A percentile compares a stretch with the other conserved stretches of the same genome.
Conservation (phyloP, 2,113 vertebrate genomes). For the Bufo gargarizans region DNA sequence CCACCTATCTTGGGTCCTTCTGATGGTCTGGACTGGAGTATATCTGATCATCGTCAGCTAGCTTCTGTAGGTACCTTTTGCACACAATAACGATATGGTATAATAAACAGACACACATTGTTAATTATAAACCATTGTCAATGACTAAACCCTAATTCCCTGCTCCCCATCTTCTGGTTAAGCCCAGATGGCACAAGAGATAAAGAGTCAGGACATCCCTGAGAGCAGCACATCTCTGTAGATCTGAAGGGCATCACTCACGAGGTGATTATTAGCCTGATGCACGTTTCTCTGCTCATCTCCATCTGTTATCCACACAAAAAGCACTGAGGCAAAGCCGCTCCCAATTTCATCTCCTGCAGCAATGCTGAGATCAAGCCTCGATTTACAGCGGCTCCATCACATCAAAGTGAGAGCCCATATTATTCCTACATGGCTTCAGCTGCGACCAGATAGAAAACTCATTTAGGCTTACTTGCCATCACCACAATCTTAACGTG, state of each 20-base stretch:
- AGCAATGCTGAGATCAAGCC: slow-evolving; percentile 33
- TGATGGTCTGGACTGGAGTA: too few relatives aligned
- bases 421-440: slow-evolving; percentile 37
- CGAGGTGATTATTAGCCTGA: slow-evolving; percentile 44
- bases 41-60: too few relatives aligned
- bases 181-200: slow-evolving; percentile 19
- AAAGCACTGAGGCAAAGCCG: slow-evolving; percentile 51
- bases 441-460: slow-evolving; percentile 11
- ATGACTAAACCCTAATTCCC: neutral
- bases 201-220: neutral
- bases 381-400: slow-evolving; percentile 34
- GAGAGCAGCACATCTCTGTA: neutral
- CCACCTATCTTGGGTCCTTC: too few relatives aligned
- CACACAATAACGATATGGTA: too few relatives aligned
- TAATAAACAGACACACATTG: too few relatives aligned
- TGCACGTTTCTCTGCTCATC: slow-evolving; percentile 47
- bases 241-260: slow-evolving; percentile 46
- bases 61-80: too few relatives aligned
- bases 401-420: slow-evolving; percentile 25
- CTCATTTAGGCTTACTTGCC: slow-evolving; percentile 8
- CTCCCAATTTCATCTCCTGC: slow-evolving; percentile 47
- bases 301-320: slow-evolving; percentile 55
- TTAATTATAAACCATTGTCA: neutral
- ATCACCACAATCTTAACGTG: neutral
- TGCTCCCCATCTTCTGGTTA: neutral